Percentiles rank a stretch among this genome's conserved stretches.
phyloP scores from a whole-genome alignment of 2,113 vertebrate genomes.

The Meles meles region DNA sequence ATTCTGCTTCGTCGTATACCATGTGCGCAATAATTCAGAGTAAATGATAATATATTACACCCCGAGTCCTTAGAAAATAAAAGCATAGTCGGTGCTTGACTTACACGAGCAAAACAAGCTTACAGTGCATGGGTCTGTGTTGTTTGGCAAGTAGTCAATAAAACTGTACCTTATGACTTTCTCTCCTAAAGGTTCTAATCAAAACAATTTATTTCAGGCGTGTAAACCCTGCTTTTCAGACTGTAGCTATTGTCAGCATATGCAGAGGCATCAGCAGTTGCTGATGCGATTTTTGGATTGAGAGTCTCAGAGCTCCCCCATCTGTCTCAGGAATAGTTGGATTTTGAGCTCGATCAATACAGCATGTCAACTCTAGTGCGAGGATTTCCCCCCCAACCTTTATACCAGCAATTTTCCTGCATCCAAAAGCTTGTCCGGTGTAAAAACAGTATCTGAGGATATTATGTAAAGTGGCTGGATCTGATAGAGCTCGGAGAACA shows the following conservation, averaged over 20 bases:
- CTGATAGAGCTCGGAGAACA: not conserved
- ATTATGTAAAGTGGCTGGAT: constrained; percentile 51
- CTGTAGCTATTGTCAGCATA: constrained; percentile 80
- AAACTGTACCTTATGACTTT: constrained; percentile 87
- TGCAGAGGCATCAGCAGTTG: constrained; percentile 45
- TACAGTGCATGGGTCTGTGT: constrained; percentile 77
- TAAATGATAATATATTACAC: constrained; percentile 77
- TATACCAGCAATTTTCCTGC: constrained; percentile 59
- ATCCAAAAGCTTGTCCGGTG: constrained; percentile 29
- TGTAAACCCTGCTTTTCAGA: constrained; percentile 84
- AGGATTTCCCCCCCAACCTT: constrained; percentile 53
- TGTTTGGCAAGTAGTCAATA: constrained; percentile 87
- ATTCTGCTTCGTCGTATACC: constrained; percentile 55
- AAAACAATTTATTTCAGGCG: constrained; percentile 88
- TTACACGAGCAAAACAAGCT: constrained; percentile 84
- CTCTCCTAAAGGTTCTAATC: constrained; percentile 89
- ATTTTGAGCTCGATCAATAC: constrained; percentile 77
- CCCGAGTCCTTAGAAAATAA: constrained; percentile 79
- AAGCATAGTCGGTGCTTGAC: constrained; percentile 79
- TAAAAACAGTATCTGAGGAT: constrained; percentile 43
- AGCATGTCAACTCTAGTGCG: constrained; percentile 60
- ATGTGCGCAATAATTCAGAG: constrained; percentile 74
- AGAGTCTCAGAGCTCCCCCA: constrained; percentile 88
- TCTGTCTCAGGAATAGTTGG: constrained; percentile 81
- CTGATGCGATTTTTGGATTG: constrained; percentile 57